Evolutionary conservation across 2,113 vertebrate genomes (phyloP).

Genomic region (Clarias macrocephalus): DNA sequence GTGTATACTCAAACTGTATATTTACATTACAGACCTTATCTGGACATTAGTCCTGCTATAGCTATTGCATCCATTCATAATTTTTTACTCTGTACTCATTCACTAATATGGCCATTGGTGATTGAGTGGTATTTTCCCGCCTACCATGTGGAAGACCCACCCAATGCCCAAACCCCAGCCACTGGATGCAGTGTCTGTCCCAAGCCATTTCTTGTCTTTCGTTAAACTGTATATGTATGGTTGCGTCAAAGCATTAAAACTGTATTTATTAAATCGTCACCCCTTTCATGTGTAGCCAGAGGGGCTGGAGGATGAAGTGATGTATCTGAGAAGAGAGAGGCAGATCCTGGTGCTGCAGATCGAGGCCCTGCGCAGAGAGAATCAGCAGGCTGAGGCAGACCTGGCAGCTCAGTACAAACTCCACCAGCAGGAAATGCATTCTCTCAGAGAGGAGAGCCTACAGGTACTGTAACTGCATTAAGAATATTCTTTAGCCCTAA

Average conservation of each 20-base stretch:
- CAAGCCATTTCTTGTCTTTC: not conserved
- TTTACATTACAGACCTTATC: conserved; percentile 1
- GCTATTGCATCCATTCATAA: not conserved
- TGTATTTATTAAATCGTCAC: conserved; percentile 10
- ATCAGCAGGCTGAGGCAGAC: conserved; percentile 68
- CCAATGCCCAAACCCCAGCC: too few relatives aligned
- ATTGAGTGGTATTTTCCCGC: too few relatives aligned
- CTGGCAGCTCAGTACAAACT: conserved; percentile 66
- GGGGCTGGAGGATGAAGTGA: conserved; percentile 61
- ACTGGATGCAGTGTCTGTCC: too few relatives aligned
- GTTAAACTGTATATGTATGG: not conserved
- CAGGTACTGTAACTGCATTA: conserved; percentile 66
- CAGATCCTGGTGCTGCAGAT: conserved; percentile 72
- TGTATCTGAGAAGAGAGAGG: conserved; percentile 68
- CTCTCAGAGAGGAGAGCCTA: conserved; percentile 73
- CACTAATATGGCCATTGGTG: not conserved
- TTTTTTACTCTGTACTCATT: not conserved
- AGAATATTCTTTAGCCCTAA: not conserved
- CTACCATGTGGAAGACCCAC: too few relatives aligned
- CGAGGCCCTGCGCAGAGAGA: conserved; percentile 74
- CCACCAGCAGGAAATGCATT: conserved; percentile 67
- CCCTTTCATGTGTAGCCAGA: conserved; percentile 57
- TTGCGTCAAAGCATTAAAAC: not conserved
- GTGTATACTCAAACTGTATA: not conserved
- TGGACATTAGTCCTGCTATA: not conserved